Conservation (phyloP, 2,888 invertebrate genomes). For the Mesorhabditis belari region DNA sequence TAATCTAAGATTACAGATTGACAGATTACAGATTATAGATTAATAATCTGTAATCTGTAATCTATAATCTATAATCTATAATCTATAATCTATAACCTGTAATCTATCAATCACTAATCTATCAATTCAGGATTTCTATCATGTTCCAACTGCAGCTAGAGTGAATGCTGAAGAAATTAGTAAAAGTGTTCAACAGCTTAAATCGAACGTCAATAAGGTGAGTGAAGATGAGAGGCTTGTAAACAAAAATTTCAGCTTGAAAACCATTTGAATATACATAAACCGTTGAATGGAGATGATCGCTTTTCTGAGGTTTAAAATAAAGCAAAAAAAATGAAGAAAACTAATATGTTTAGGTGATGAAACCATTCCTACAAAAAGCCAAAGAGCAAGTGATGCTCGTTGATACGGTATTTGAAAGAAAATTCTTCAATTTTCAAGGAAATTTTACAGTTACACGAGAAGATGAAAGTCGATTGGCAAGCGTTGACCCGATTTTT, state of each 20-base stretch:
- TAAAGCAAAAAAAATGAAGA: too few relatives aligned
- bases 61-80: too few relatives aligned
- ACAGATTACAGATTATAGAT: too few relatives aligned
- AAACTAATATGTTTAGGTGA: too few relatives aligned
- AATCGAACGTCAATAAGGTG: neutral
- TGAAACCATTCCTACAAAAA: slow-evolving; percentile 76
- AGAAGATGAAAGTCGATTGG: slow-evolving; percentile 81
- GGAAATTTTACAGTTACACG: slow-evolving; percentile 66
- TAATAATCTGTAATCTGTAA: too few relatives aligned
- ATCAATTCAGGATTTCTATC: neutral
- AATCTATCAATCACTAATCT: neutral
- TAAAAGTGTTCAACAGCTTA: neutral
- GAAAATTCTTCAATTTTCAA: neutral
- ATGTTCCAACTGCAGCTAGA: neutral
- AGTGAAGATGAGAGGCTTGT: neutral
- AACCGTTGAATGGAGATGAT: slow-evolving; percentile 69
- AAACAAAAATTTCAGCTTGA: slow-evolving; percentile 65
- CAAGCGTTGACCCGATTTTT: slow-evolving; percentile 79
- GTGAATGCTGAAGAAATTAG: neutral
- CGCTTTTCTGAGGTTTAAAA: slow-evolving; percentile 73
- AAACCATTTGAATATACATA: slow-evolving; percentile 78
- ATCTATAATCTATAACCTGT: too few relatives aligned
- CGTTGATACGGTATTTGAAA: slow-evolving; percentile 62
- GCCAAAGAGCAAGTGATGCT: slow-evolving; percentile 81
- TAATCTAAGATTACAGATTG: too few relatives aligned